Percentiles rank a stretch among this genome's conserved stretches.
Evolutionary conservation across 2,797 vertebrate genomes (phyloP).

Genomic region (Heliangelus exortis): DNA sequence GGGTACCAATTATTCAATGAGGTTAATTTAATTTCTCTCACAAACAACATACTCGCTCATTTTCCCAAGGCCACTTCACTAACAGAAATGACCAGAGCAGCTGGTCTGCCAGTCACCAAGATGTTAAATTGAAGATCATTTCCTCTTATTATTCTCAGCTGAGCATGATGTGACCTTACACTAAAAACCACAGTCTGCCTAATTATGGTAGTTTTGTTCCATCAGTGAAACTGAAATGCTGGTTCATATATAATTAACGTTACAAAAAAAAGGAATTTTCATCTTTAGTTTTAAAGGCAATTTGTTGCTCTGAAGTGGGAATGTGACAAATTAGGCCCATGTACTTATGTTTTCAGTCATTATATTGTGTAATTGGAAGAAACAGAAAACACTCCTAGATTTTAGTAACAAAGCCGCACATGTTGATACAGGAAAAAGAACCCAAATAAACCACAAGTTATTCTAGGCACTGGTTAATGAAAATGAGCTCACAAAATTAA

Average conservation of each 20-base stretch:
- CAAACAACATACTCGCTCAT: neutral
- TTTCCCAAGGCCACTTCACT: constrained; percentile 40
- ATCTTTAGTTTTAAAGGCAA: constrained; percentile 37
- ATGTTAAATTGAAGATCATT: constrained; percentile 72
- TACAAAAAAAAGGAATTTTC: constrained; percentile 17
- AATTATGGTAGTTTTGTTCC: constrained; percentile 66
- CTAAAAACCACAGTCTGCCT: constrained; percentile 51
- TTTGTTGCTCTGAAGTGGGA: constrained; percentile 36
- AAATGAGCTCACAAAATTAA: neutral
- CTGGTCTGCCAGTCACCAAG: constrained; percentile 42
- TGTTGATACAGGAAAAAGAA: neutral
- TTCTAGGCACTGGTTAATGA: neutral
- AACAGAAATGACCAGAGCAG: constrained; percentile 61
- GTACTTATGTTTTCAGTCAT: neutral
- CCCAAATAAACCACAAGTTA: neutral
- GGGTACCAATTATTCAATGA: neutral
- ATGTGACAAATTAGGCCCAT: neutral
- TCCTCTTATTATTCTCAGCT: constrained; percentile 69
- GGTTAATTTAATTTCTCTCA: constrained; percentile 49
- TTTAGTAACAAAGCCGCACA: neutral
- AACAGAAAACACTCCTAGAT: neutral
- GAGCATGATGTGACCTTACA: constrained; percentile 59
- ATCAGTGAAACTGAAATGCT: constrained; percentile 50
- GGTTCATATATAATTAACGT: constrained; percentile 23
- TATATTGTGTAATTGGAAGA: neutral